Conservation (phyloP, 1,140 invertebrate genomes). For the Anoplolepis gracilipes region DNA sequence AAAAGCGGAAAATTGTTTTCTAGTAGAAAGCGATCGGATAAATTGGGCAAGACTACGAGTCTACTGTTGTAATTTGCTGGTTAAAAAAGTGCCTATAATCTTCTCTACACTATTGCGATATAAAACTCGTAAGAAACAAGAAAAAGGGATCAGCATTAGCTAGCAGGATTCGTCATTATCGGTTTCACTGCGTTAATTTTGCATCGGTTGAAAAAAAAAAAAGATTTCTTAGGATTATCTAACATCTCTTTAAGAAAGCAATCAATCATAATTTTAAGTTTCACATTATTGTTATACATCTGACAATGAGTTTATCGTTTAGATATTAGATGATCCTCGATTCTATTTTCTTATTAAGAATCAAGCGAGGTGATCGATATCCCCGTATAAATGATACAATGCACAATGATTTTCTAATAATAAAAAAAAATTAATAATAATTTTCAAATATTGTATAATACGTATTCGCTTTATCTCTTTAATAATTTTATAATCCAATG, state of each 20-base stretch:
- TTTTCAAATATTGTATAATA: background rate
- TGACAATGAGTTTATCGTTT: background rate
- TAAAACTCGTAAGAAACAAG: conserved; percentile 38
- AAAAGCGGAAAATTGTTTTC: conserved; percentile 7
- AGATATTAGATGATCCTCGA: conserved; percentile 35
- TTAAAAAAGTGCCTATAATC: conserved; percentile 42
- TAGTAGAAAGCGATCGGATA: conserved; percentile 55
- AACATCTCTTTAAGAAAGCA: conserved; percentile 15
- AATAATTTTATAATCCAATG: background rate
- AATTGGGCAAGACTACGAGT: conserved; percentile 48
- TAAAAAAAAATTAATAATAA: background rate
- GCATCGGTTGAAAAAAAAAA: background rate
- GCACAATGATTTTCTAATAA: conserved; percentile 17
- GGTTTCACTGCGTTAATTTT: conserved; percentile 23
- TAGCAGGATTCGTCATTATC: conserved; percentile 26
- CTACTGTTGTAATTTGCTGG: conserved; percentile 44
- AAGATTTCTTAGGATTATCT: conserved; percentile 21
- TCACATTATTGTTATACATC: background rate
- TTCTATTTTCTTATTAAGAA: conserved; percentile 24
- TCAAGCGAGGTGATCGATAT: conserved; percentile 15
- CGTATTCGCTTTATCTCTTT: background rate
- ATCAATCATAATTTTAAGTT: background rate
- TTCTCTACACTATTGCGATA: conserved; percentile 48
- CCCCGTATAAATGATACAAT: background rate
- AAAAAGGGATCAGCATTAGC: conserved; percentile 34